Percentiles rank a stretch among this genome's conserved stretches.
phyloP scores from a whole-genome alignment of 2,888 invertebrate species.

The Philaethria dido region DNA sequence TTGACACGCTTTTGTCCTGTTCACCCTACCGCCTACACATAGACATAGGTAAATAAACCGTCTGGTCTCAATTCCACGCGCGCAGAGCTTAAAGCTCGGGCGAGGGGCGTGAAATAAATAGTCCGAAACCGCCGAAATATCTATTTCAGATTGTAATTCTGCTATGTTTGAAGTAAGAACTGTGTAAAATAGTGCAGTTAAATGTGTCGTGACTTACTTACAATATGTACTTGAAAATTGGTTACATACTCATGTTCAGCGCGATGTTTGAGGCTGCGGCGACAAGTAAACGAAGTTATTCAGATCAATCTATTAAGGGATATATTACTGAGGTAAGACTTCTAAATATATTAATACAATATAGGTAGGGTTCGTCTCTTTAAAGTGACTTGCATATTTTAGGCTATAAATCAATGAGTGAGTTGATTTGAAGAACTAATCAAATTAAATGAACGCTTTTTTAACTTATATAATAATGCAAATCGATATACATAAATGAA shows the following conservation, averaged over 20 bases:
- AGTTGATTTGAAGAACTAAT: not conserved
- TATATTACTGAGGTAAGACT: constrained; percentile 91
- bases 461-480: too few species aligned
- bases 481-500: not conserved
- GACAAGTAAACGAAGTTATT: constrained; percentile 87
- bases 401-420: not conserved
- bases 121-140: constrained; percentile 53
- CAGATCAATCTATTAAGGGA: constrained; percentile 91
- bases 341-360: not conserved
- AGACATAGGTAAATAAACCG: constrained; percentile 28
- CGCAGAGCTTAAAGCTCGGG: constrained; percentile 52
- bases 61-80: constrained; percentile 35
- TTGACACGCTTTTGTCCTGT: constrained; percentile 30
- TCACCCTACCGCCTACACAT: constrained; percentile 21
- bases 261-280: constrained; percentile 64
- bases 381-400: not conserved
- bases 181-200: constrained; percentile 38
- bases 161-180: constrained; percentile 75
- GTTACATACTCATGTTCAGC: constrained; percentile 65
- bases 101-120: constrained; percentile 65
- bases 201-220: constrained; percentile 57
- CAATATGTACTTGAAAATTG: constrained; percentile 65
- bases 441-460: not conserved
- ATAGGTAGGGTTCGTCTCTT: not conserved
- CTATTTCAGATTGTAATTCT: constrained; percentile 61